A percentile compares a stretch with the other conserved stretches of the same genome.
These are phyloP conservation scores for Rhysida immarginata DNA, from an alignment of 1,140 invertebrate species.

Conservation along the genomic window DNA sequence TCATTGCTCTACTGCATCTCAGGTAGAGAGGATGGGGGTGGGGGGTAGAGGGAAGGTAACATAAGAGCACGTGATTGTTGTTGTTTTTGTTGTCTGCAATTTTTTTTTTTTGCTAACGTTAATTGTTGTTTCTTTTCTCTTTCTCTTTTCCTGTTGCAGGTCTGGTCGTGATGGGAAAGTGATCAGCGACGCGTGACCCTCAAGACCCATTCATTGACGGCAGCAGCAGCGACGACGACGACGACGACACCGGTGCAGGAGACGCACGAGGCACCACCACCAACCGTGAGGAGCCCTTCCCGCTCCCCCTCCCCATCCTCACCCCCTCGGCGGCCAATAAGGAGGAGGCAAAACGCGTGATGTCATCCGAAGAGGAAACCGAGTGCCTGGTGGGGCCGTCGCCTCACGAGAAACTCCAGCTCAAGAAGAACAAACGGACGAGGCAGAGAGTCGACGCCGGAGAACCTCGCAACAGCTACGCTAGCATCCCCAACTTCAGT, in stretches of 20 bases:
- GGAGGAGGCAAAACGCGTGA: slow-evolving; percentile 39
- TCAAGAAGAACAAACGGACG: slow-evolving; percentile 39
- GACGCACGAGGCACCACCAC: too few species aligned
- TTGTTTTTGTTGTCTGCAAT: too few species aligned
- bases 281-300: too few species aligned
- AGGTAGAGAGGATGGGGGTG: too few species aligned
- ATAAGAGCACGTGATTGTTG: too few species aligned
- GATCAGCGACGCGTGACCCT: not conserved
- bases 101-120: too few species aligned
- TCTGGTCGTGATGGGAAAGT: not conserved
- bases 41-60: too few species aligned
- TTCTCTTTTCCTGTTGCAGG: not conserved
- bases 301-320: too few species aligned
- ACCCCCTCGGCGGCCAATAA: slow-evolving; percentile 44
- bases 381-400: slow-evolving; percentile 66
- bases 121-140: too few species aligned
- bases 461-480: slow-evolving; percentile 81
- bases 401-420: not conserved
- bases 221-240: too few species aligned
- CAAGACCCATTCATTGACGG: not conserved
- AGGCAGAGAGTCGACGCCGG: slow-evolving; percentile 87
- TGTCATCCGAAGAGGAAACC: slow-evolving; percentile 87
- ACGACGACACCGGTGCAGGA: too few species aligned
- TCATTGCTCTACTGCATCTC: too few species aligned
- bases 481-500: slow-evolving; percentile 68